Evolutionary conservation across 53 echinoderm and acorn worm genomes (phyloP).

Genomic region (Paelopatides confundens): DNA sequence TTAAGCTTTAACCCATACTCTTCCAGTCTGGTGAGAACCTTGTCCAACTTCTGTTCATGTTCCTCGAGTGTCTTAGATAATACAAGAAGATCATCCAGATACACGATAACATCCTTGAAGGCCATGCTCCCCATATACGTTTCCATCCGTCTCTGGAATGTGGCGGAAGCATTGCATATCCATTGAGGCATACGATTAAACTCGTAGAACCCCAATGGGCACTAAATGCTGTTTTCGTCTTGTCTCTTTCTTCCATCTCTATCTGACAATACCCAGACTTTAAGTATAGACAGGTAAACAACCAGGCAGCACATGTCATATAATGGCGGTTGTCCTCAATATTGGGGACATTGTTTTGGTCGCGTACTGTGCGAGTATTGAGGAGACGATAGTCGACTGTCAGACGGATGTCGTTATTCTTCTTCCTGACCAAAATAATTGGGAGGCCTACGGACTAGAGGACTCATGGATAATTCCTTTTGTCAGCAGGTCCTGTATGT

Average conservation of each 20-base stretch:
- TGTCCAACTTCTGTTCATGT: constrained; percentile 25
- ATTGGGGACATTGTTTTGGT: constrained; percentile 58
- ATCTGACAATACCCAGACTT: too few relatives aligned
- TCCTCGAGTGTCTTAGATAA: constrained; percentile 53
- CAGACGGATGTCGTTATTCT: constrained; percentile 60
- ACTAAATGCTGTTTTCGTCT: too few relatives aligned
- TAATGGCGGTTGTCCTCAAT: constrained; percentile 48
- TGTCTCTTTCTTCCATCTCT: background rate
- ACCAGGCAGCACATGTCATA: constrained; percentile 45
- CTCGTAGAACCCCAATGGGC: constrained; percentile 62
- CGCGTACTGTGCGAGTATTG: constrained; percentile 44
- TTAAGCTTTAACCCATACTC: constrained; percentile 53
- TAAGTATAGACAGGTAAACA: constrained; percentile 32
- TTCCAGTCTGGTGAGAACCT: constrained; percentile 36
- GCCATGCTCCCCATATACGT: constrained; percentile 57
- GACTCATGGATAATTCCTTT: constrained; percentile 59
- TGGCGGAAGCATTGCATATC: constrained; percentile 65
- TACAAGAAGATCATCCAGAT: constrained; percentile 64
- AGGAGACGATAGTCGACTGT: constrained; percentile 69
- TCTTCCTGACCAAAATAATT: constrained; percentile 68
- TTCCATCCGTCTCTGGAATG: constrained; percentile 62
- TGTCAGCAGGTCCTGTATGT: constrained; percentile 53
- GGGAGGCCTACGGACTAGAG: constrained; percentile 62
- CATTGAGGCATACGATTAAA: constrained; percentile 76
- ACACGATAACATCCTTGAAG: constrained; percentile 59